Evolutionary conservation across 1,140 invertebrate species (phyloP), one percentile per base, ranked within the genome.

Genomic region (Dendroctonus valens): DNA sequence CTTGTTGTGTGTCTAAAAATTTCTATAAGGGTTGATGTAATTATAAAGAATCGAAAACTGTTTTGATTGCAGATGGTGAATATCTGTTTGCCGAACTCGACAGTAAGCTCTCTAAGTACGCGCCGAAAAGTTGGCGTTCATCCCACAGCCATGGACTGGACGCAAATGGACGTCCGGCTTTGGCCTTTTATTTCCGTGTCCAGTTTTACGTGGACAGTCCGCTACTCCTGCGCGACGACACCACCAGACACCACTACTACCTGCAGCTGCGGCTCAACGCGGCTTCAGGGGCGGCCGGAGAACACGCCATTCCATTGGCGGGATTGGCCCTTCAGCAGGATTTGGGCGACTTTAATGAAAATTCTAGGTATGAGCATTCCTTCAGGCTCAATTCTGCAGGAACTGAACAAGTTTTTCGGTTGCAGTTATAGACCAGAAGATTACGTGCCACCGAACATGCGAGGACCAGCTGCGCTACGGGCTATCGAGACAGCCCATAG

Each of bases 181-280:
- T 97, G 73, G 91, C 91, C 73, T 87, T 98, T 76, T 90, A 96
- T 78, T 91, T 97, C 78, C 87, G 94, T 70, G 92, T 98, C 71
- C 92, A 96, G 79, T 97, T 94, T 81, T 97, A 97, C 81, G 89
- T 98, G 67, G 94, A 97, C 80, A 91, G 88, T 74, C 90, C 91
- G 52, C 83, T 90, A 68, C 83, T 94, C 57, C 82, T 96, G 74
- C 89, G 91, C 85, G 93, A 97, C 83, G 91, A 94, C 74, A 87
- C 91, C 62, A 93, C 94, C 7, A 83, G 92, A 26, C 91, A 94
- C 74, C 89, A 96, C 75, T 98, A 98, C 79, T 98, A 96, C 79
- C 84, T 96, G 69, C 96, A 98, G 82, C 81, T 98, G 74, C 88
- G 92, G 42, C 88, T 94, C 76, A 98, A 98, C 81, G 88, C 96